These are phyloP conservation scores for Drosophila fulvimacula DNA, from an alignment of 2,888 invertebrate species.

Conservation along the genomic window DNA sequence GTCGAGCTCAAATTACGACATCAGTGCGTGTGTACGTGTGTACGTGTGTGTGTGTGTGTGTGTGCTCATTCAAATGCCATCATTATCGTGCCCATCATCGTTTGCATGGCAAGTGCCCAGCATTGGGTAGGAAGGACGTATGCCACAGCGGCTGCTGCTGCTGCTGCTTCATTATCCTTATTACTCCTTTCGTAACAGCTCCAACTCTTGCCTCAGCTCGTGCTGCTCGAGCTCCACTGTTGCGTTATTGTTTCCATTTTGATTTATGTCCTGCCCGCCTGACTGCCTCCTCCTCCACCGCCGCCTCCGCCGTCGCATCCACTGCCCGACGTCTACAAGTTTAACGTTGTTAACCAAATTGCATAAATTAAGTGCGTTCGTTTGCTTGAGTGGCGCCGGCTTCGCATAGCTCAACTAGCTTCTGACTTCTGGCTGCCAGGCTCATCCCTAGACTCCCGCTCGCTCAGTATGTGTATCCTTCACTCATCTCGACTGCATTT, in stretches of 20 bases:
- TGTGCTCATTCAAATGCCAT: constrained; percentile 70
- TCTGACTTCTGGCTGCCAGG: constrained; percentile 24
- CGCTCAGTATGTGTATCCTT: constrained; percentile 21
- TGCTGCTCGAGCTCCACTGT: constrained; percentile 25
- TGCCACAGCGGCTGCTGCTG: constrained; percentile 53
- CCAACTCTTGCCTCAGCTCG: constrained; percentile 23
- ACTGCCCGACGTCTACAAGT: constrained; percentile 65
- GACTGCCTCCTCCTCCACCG: constrained; percentile 6
- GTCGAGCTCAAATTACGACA: constrained; percentile 50
- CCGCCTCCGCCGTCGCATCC: background rate
- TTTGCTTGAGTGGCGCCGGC: constrained; percentile 75
- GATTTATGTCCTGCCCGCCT: constrained; percentile 69
- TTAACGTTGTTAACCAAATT: constrained; percentile 83
- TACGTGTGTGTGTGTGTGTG: constrained; percentile 4
- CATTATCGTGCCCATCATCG: constrained; percentile 77
- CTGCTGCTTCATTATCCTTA: constrained; percentile 74
- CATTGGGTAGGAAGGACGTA: constrained; percentile 31
- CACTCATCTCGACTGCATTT: constrained; percentile 70
- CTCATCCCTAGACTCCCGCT: constrained; percentile 10
- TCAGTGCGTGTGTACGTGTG: constrained; percentile 33
- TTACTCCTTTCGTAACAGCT: constrained; percentile 69
- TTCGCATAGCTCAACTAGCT: constrained; percentile 54
- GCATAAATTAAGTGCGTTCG: constrained; percentile 83
- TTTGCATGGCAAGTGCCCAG: constrained; percentile 69
- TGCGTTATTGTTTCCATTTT: constrained; percentile 77